Evolutionary conservation across 2,888 invertebrate species (phyloP), one percentile per base, ranked within the genome.

Genomic region (Drosophila neonasuta): DNA sequence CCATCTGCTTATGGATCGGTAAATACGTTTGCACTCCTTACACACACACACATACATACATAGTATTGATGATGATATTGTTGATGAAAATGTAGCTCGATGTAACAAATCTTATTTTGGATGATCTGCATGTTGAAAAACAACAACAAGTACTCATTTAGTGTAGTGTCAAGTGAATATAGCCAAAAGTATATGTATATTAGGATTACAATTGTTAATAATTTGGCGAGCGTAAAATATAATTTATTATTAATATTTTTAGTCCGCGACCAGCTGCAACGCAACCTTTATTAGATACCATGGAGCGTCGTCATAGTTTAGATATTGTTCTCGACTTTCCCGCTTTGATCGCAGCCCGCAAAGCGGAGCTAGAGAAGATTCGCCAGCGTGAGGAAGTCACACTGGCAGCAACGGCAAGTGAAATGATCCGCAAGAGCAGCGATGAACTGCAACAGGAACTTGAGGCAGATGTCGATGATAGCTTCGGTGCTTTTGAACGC

Each of bases 401-500:
- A 34, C 29, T 17, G 7, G 42, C 10, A n/a, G 36, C 59, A 0
- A 6, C 36, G 7, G 13, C 20, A 2, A 41, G 48, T 39, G 46
- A 57, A 0, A n/a, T 11, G 0, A 58, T 60, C 20, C 46, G 9
- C 1, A 44, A 24, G 9, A 24, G 11, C 3, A 8, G 11, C n/a
- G 51, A 51, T 6, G 30, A 24, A 4, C 11, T 8, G 4, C 8
- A 29, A 9, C 32, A 32, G 24, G 24, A 24, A 10, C 32, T 32
- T 10, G 32, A 42, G 8, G 24, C 24, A 24, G 70, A 65, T 10
- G 51, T 41, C 0, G 82, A 77, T n/a, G 89, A 89, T 30, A 90
- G 90, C 39, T 91, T 91, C 36, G 87, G 84, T 68, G 86, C 82
- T 6, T 62, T 90, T 13, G 90, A 91, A 52, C 84, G 80, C 15